Base-by-base conservation (phyloP, 1,140 invertebrate genomes). In the Fopius arisanus region DNA sequence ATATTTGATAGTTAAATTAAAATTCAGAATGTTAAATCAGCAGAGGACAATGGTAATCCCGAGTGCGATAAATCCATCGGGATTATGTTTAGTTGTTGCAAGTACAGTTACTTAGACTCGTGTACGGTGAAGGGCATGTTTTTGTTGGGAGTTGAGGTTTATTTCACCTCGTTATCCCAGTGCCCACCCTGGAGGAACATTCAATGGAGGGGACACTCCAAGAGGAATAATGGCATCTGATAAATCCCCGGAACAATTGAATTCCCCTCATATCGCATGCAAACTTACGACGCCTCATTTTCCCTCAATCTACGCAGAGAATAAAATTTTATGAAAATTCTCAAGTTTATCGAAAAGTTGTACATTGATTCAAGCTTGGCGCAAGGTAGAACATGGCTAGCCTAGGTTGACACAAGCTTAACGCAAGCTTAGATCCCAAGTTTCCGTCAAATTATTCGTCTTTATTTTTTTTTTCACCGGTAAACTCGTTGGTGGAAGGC, bases 71-170 rank as follows among this genome's bases (percentile, higher is more conserved):
- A 81, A 81, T 81, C 77, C 43, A 48, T 48, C 7, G 43, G 43
- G 43, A 48, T 16, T 48, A 12, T 48, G 40, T 75, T 78, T 65
- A 73, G 74, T 72, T 70, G 73, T 71, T 69, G 73, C 12, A 33
- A 73, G 78, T 81, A 81, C 80, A 81, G 80, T 81, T 81, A 81
- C 79, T 78, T 78, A 77, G 78, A 81, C 75, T 80, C 78, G 63
- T 65, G 51, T 68, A 72, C 70, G 69, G 65, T 74, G 77, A 78
- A 76, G 77, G 68, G 74, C 70, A 72, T 68, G 37, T 31, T 72
- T 63, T 77, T 48, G 67, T 48, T 69, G 41, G 16, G 48, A 51
- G 41, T 28, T 51, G 41, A 48, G 41, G 67, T 51, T 69, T 28
- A 41, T 69, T 75, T 77, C 43, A 48, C 67, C 75, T 80, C 75